Evolutionary conservation across 2,888 invertebrate genomes (phyloP), one percentile per base, ranked within the genome.

Genomic region (Gasteruption jaculator): DNA sequence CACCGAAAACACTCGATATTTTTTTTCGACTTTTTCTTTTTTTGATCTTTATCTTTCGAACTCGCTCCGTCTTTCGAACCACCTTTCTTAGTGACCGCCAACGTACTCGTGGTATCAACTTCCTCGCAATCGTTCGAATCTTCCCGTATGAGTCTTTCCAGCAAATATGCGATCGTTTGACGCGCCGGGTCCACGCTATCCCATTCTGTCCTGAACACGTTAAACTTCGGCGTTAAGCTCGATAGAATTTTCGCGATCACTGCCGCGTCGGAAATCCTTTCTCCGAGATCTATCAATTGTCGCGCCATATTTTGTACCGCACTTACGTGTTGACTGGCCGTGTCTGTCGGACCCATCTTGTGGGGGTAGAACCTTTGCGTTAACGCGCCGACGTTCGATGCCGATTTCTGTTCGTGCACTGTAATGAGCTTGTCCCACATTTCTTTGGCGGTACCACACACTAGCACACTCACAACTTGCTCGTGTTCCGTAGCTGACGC

Each of bases 351-450:
- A 12, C 14, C 24, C 47, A 37, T 41, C 15, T 22, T 30, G 22
- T 43, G 38, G 2, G 20, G 18, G 31, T 44, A 37, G 30, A 45
- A 45, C 11, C 37, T 34, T 38, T 46, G 30, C 25, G 18, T 26
- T 24, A 48, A 25, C n/a, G n/a, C n/a, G n/a, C n/a, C n/a, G n/a
- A n/a, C n/a, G n/a, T n/a, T n/a, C n/a, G n/a, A n/a, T n/a, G 18
- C 24, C 24, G 5, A 49, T 22, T 37, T 46, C 46, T 20, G 46
- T 49, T 30, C 43, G 22, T 29, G 19, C 41, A 3, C 41, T 43
- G 30, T 49, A 46, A 22, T 25, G 11, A 48, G 25, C 32, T 43
- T 43, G 2, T 39, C 29, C 46, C 48, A 48, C 46, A 46, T 46
- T n/a, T 46, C 32, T 14, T 39, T 26, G 10, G 46, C 43, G 12